Percentiles rank a stretch among this genome's conserved stretches.
Evolutionary conservation across 2,797 vertebrate genomes (phyloP).

Genomic region (Tapera naevia): DNA sequence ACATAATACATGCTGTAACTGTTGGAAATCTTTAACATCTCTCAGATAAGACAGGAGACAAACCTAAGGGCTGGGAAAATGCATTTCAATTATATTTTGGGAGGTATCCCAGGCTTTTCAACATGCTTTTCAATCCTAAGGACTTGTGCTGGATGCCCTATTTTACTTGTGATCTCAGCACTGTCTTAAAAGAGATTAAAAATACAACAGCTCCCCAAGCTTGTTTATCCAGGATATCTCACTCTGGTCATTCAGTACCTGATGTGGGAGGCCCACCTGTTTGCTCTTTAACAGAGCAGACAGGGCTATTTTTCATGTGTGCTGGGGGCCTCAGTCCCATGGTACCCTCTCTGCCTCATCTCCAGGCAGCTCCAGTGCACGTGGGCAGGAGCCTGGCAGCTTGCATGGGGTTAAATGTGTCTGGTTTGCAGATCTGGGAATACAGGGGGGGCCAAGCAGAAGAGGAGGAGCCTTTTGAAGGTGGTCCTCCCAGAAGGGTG

Average conservation of each 20-base stretch:
- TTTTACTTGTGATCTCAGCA: not conserved
- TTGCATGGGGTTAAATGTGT: accelerated
- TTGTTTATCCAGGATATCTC: not conserved
- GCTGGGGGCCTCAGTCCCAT: accelerated
- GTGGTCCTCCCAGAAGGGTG: not conserved
- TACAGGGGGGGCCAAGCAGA: not conserved
- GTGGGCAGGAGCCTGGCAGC: not conserved
- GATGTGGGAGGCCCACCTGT: not conserved
- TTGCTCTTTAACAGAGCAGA: not conserved
- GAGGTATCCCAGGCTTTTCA: not conserved
- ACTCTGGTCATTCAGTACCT: not conserved
- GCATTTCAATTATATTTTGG: not conserved
- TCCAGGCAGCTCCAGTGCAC: not conserved
- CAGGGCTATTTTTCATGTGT: not conserved
- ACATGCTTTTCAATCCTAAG: not conserved
- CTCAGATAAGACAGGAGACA: not conserved
- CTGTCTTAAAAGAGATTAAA: not conserved
- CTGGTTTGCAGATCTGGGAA: not conserved
- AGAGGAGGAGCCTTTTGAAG: not conserved
- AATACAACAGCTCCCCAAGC: not conserved
- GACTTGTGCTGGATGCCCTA: not conserved
- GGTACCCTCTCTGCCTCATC: not conserved
- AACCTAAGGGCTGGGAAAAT: not conserved
- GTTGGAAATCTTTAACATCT: not conserved
- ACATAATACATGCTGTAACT: not conserved